Evolutionary conservation across 1,140 invertebrate species (phyloP).

Genomic region (Acromyrmex charruanus): DNA sequence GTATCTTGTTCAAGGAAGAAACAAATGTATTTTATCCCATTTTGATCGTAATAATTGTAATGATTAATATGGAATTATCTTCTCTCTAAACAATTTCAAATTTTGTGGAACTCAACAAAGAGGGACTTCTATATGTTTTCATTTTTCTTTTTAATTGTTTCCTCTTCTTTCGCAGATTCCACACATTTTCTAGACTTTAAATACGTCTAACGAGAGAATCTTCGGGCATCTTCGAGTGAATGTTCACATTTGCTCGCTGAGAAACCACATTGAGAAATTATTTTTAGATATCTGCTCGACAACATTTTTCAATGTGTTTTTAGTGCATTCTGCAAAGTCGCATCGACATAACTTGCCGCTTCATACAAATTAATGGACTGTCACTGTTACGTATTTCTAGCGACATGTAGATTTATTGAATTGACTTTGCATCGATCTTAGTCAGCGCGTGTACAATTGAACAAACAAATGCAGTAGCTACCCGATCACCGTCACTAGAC

Average conservation of each 20-base stretch:
- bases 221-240: neutral
- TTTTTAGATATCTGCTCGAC: conserved; percentile 21
- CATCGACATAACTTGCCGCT: neutral
- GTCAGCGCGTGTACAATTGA: conserved; percentile 63
- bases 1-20: neutral
- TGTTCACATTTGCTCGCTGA: neutral
- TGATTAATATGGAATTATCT: neutral
- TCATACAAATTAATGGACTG: conserved; percentile 4
- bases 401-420: conserved; percentile 70
- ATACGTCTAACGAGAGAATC: neutral
- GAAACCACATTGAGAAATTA: neutral
- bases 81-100: neutral
- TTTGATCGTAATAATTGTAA: neutral
- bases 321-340: neutral
- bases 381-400: conserved; percentile 22
- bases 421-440: conserved; percentile 69
- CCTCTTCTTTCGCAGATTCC: neutral
- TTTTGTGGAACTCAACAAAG: neutral
- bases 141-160: neutral
- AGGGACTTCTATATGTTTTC: neutral
- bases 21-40: neutral
- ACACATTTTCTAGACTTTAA: neutral
- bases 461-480: conserved; percentile 57
- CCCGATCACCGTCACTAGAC: neutral
- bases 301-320: neutral